Base-by-base conservation (phyloP, 2,113 vertebrate genomes). In the Leptosomus discolor region DNA sequence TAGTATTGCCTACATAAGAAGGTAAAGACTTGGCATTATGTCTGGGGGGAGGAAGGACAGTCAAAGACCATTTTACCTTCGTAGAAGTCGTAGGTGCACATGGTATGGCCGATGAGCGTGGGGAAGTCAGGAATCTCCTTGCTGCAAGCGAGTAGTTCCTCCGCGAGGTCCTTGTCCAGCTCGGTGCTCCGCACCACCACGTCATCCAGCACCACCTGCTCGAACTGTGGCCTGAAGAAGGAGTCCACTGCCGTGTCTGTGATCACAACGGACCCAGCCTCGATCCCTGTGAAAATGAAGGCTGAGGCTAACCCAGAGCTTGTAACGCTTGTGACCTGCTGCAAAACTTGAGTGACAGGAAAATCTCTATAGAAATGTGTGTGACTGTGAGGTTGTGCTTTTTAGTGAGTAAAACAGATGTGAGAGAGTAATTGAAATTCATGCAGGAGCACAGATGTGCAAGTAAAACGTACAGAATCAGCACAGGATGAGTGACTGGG, bases 11-110 rank as follows among this genome's bases (percentile, higher is more conserved):
- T 43, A 2, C 1, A 0, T 15, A 13, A 26, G 37, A 48, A 30
- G 6, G 2, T 29, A 12, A 53, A 36, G 39, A 9, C 41, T 26
- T 13, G 36, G 46, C 12, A 0, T 37, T 13, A 4, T 0, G 3
- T 8, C 5, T 46, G 19, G 7, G 23, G 24, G 16, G 32, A 39
- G 34, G n/a, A 39, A 34, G 57, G 32, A 4, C 32, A 17, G 39
- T 6, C 53, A 17, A 14, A 69, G 60, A 11, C 15, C 9, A 0
- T 27, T 50, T 94, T 95, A 99, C 99, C 99, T 98, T 99, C 98
- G 4, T 99, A 99, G 97, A 99, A 99, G 96, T 99, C 99, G 7
- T 98, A 98, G 70, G 99, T 99, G 97, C 98, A 99, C 98, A 99
- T 98, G 36, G 98, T 99, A 23, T 99, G 99, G 83, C 98, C 98